These are phyloP conservation scores for Gila robusta DNA, from an alignment of 2,797 vertebrate species.

Conservation along the genomic window DNA sequence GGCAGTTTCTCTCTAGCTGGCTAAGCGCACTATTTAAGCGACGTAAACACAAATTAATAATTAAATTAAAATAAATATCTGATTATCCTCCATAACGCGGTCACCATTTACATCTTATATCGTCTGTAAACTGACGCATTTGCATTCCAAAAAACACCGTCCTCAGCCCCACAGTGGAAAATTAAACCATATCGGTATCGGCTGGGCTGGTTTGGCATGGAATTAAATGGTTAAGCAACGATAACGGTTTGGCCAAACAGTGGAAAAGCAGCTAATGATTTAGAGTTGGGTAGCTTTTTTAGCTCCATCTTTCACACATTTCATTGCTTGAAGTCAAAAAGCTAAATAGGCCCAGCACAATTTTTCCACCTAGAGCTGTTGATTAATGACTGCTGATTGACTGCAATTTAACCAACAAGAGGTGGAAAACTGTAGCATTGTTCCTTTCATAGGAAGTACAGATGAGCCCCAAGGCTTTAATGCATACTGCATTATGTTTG, in stretches of 20 bases:
- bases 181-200: not conserved
- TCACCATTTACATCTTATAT: not conserved
- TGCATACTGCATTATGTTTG: slow-evolving; percentile 26
- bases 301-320: slow-evolving; percentile 13
- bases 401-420: slow-evolving; percentile 9
- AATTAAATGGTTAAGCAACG: not conserved
- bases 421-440: not conserved
- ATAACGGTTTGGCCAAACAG: not conserved
- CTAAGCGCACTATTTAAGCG: not conserved
- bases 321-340: slow-evolving; percentile 33
- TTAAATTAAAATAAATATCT: not conserved
- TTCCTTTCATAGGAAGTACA: slow-evolving; percentile 21
- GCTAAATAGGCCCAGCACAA: slow-evolving; percentile 7
- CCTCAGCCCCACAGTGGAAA: not conserved
- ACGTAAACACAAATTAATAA: not conserved
- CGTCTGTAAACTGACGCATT: not conserved
- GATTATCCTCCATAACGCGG: not conserved
- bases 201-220: not conserved
- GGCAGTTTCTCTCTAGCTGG: not conserved
- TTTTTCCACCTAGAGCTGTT: slow-evolving; percentile 40
- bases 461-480: slow-evolving; percentile 15
- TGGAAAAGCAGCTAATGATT: not conserved
- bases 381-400: slow-evolving; percentile 31
- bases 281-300: not conserved
- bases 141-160: not conserved